A percentile compares a stretch with the other conserved stretches of the same genome.
phyloP scores from a whole-genome alignment of 2,888 invertebrate genomes.

The Sicus ferrugineus region DNA sequence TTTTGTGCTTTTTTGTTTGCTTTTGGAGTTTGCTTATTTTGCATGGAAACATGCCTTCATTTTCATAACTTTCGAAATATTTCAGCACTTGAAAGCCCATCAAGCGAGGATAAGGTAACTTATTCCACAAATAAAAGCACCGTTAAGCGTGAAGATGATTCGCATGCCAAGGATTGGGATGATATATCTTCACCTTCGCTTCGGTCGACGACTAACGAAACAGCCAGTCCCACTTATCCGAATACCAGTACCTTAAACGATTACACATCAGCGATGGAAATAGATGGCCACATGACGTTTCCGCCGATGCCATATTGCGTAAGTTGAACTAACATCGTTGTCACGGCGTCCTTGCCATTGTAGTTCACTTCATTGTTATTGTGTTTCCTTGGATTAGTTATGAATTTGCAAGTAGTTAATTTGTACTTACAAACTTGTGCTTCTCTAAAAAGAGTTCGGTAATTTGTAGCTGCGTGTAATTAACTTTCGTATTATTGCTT shows the following conservation, averaged over 20 bases:
- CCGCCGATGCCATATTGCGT: slow-evolving; percentile 40
- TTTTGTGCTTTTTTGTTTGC: not conserved
- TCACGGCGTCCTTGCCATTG: no score
- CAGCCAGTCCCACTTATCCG: slow-evolving; percentile 25
- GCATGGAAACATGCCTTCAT: not conserved
- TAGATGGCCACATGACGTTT: slow-evolving; percentile 40
- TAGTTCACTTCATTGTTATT: not conserved
- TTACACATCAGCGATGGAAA: slow-evolving; percentile 40
- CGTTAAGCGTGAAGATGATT: not conserved
- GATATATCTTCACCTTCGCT: slow-evolving; percentile 24
- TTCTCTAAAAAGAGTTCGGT: no score
- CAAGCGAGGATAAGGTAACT: no score
- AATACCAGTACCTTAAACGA: slow-evolving; percentile 26
- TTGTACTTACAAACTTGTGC: no score
- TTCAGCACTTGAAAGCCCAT: slow-evolving; percentile 18
- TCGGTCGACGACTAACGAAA: slow-evolving; percentile 34
- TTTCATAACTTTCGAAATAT: not conserved
- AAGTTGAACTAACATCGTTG: slow-evolving; percentile 30
- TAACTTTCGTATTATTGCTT: no score
- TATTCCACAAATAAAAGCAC: not conserved
- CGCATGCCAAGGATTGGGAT: not conserved
- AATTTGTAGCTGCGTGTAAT: no score
- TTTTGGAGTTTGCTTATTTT: not conserved
- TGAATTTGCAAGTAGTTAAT: no score
- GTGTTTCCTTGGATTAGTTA: not conserved